phyloP scores from a whole-genome alignment of 2,113 vertebrate species.

The Cercopithecus mona region DNA sequence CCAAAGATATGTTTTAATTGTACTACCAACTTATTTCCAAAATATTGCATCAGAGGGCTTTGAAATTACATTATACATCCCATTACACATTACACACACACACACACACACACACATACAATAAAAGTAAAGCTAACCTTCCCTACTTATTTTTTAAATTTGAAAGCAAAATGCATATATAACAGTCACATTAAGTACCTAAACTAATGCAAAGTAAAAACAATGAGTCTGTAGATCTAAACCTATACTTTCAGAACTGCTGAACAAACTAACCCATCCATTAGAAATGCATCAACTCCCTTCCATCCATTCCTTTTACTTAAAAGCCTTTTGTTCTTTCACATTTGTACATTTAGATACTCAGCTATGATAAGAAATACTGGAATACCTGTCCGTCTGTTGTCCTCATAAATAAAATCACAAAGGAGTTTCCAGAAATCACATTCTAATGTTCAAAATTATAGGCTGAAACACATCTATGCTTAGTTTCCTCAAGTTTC shows the following conservation, averaged over 20 bases:
- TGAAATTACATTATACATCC: constrained; percentile 59
- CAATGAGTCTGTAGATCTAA: constrained; percentile 58
- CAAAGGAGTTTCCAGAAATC: constrained; percentile 15
- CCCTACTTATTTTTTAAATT: constrained; percentile 53
- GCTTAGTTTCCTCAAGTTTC: not conserved
- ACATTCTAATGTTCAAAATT: not conserved
- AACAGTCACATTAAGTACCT: constrained; percentile 55
- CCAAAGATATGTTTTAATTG: constrained; percentile 53
- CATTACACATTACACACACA: not conserved
- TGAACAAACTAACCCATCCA: constrained; percentile 19
- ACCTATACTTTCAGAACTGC: constrained; percentile 42
- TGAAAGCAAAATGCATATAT: constrained; percentile 60
- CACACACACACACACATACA: too few species aligned
- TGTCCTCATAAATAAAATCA: constrained; percentile 35
- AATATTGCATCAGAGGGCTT: constrained; percentile 52
- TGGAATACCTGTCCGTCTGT: not conserved
- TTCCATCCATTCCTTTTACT: not conserved
- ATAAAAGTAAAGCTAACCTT: constrained; percentile 44
- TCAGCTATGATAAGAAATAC: not conserved
- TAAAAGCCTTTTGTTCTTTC: constrained; percentile 1
- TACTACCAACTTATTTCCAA: not conserved
- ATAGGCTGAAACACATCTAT: not conserved
- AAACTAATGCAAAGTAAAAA: constrained; percentile 64
- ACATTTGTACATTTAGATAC: not conserved
- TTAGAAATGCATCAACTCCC: not conserved